Conservation (phyloP, 2,797 vertebrate genomes). For the Pterois miles region DNA sequence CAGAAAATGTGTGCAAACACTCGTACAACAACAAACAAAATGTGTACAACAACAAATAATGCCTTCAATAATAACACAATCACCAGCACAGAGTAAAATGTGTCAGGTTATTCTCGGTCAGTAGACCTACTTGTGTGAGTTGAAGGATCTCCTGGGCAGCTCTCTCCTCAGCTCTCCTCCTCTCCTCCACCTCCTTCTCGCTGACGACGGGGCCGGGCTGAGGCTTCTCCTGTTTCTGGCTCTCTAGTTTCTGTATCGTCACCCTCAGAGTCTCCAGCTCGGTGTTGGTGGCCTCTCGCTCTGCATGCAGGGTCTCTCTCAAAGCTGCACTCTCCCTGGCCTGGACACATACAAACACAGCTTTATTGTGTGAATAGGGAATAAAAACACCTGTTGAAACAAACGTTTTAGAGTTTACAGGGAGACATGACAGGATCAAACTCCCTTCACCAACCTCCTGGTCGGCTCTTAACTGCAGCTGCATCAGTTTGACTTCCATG, state of each 20-base stretch:
- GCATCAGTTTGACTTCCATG: slow-evolving; percentile 87
- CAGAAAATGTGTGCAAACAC: no score
- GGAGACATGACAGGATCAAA: background rate
- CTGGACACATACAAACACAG: slow-evolving; percentile 55
- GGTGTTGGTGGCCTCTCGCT: slow-evolving; percentile 58
- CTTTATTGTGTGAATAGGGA: background rate
- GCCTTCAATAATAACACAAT: background rate
- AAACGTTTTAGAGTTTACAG: background rate
- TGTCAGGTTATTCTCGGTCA: background rate
- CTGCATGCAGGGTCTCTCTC: slow-evolving; percentile 69
- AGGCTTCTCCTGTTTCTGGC: slow-evolving; percentile 40
- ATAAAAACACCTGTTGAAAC: background rate
- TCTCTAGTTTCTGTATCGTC: slow-evolving; percentile 62
- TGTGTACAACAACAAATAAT: no score
- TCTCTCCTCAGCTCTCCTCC: slow-evolving; percentile 63
- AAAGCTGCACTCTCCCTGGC: slow-evolving; percentile 75
- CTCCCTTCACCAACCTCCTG: slow-evolving; percentile 73
- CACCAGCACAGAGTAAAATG: background rate
- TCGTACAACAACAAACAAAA: no score
- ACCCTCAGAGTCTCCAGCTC: slow-evolving; percentile 75
- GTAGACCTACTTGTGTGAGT: slow-evolving; percentile 71
- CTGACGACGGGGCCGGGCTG: slow-evolving; percentile 49
- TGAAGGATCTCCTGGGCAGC: slow-evolving; percentile 69
- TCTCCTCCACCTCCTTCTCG: slow-evolving; percentile 71
- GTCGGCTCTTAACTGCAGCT: slow-evolving; percentile 84